A percentile compares a stretch with the other conserved stretches of the same genome.
Evolutionary conservation across 2,113 vertebrate species (phyloP).

Genomic region (Halichoerus grypus): DNA sequence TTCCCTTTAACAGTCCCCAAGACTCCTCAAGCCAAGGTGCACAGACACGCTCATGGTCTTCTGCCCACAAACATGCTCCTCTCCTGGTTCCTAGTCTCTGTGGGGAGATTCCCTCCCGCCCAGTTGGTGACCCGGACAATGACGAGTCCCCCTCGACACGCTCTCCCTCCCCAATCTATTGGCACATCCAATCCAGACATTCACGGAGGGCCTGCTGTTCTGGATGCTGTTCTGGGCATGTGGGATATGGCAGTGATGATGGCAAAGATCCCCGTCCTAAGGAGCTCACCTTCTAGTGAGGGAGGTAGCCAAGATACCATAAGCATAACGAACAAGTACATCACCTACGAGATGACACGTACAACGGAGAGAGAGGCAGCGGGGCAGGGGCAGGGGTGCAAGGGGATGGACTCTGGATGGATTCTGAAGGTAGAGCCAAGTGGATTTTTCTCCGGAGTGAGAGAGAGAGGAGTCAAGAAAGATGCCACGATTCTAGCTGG

Average conservation of each 20-base stretch:
- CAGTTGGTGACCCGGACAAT: neutral
- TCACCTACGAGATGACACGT: neutral
- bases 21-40: neutral
- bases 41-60: neutral
- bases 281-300: neutral
- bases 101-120: no score
- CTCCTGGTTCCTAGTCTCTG: neutral
- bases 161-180: no score
- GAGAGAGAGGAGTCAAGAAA: neutral
- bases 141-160: accelerated
- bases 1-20: neutral
- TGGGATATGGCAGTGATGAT: neutral
- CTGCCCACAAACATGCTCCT: neutral
- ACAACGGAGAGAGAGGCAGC: neutral
- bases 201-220: neutral
- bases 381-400: neutral
- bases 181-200: neutral
- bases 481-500: neutral
- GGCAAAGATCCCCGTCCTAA: neutral
- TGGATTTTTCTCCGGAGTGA: neutral
- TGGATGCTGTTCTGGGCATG: neutral
- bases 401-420: neutral
- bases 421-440: neutral
- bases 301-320: neutral
- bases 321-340: neutral